Percentiles rank a stretch among this genome's conserved stretches.
These are phyloP conservation scores for Busseola fusca DNA, from an alignment of 2,888 invertebrate species.

Conservation along the genomic window DNA sequence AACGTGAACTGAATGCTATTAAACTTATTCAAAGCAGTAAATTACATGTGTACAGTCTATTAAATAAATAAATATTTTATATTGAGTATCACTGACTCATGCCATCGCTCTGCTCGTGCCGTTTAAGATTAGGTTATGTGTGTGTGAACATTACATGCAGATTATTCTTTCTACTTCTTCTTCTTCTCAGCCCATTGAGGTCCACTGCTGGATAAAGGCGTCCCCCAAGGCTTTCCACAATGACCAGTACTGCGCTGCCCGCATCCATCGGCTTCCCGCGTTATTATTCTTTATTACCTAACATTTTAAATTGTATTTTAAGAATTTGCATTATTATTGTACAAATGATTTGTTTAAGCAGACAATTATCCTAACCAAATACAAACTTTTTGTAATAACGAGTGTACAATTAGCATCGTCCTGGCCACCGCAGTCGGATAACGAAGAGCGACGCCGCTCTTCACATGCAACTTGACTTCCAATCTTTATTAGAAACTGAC, in stretches of 20 bases:
- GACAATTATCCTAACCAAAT: slow-evolving; percentile 50
- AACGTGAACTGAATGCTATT: slow-evolving; percentile 20
- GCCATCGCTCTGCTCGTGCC: too few species aligned
- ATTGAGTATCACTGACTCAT: too few species aligned
- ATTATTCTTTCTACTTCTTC: too few species aligned
- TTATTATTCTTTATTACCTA: background rate
- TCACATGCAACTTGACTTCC: slow-evolving; percentile 78
- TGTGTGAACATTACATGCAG: too few species aligned
- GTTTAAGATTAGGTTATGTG: too few species aligned
- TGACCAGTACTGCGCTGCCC: too few species aligned
- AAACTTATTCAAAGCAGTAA: slow-evolving; percentile 21
- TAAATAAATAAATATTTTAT: too few species aligned
- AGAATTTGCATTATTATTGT: background rate
- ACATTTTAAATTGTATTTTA: background rate
- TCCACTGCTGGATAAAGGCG: too few species aligned
- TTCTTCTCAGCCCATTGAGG: too few species aligned
- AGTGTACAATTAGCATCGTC: slow-evolving; percentile 82
- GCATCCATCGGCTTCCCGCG: too few species aligned
- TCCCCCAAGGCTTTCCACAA: too few species aligned
- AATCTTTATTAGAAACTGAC: slow-evolving; percentile 67
- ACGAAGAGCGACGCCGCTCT: slow-evolving; percentile 81
- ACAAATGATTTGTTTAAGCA: slow-evolving; percentile 6
- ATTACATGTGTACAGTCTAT: background rate
- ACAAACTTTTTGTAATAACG: slow-evolving; percentile 68
- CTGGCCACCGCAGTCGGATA: slow-evolving; percentile 75